Evolutionary conservation across 2,113 vertebrate genomes (phyloP).

Genomic region (Lota lota): DNA sequence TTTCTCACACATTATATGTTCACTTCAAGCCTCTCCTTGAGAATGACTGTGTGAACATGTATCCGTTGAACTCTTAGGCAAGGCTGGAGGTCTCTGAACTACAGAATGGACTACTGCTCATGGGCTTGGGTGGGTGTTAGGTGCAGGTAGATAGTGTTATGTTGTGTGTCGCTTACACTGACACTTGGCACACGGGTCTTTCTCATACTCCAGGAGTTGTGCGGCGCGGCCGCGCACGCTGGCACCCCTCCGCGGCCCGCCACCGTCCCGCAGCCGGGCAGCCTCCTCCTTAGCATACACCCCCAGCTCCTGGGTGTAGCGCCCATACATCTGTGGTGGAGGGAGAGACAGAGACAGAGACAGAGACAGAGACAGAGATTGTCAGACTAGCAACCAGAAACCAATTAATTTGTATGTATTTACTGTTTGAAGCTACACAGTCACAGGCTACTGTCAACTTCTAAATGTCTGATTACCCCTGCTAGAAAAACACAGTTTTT

Average conservation of each 20-base stretch:
- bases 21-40: conserved; percentile 28
- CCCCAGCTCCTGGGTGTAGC: conserved; percentile 95
- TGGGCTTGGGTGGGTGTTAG: too few species aligned
- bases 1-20: neutral
- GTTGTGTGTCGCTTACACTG: conserved; percentile 74
- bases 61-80: neutral
- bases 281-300: conserved; percentile 95
- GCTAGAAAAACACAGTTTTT: too few species aligned
- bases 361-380: conserved; percentile 10
- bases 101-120: too few species aligned
- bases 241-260: conserved; percentile 69
- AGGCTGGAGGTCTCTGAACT: too few species aligned
- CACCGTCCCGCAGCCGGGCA: conserved; percentile 83
- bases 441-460: too few species aligned
- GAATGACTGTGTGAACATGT: conserved; percentile 3
- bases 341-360: conserved; percentile 15
- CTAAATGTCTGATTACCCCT: too few species aligned
- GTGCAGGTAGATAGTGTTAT: too few species aligned
- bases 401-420: too few species aligned
- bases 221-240: conserved; percentile 67
- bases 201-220: conserved; percentile 86
- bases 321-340: conserved; percentile 88
- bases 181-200: conserved; percentile 84
- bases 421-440: too few species aligned
- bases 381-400: conserved; percentile 3